These are phyloP conservation scores for Bombycilla garrulus DNA, from an alignment of 2,113 vertebrate species.

Conservation along the genomic window DNA sequence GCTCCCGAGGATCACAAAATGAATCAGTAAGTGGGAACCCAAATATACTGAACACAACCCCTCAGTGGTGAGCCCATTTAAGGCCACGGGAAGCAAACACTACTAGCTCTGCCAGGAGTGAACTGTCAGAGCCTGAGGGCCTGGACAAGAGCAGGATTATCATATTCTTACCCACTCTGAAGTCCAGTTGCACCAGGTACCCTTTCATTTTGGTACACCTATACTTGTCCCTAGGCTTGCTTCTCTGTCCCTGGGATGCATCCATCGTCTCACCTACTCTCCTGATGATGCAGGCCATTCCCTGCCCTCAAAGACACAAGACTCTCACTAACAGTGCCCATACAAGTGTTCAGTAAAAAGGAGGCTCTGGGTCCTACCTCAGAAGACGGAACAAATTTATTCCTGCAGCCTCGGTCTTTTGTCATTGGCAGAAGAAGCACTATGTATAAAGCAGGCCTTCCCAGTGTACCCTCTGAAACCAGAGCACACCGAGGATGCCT, in stretches of 20 bases:
- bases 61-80: neutral
- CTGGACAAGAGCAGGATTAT: neutral
- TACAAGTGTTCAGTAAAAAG: neutral
- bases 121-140: neutral
- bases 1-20: neutral
- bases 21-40: neutral
- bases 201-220: neutral
- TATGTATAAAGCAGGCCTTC: neutral
- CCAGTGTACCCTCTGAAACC: neutral
- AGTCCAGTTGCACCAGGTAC: neutral
- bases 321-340: neutral
- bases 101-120: neutral
- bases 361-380: neutral
- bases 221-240: neutral
- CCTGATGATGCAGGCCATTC: neutral
- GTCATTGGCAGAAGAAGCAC: neutral
- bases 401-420: neutral
- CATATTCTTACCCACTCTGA: neutral
- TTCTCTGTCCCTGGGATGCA: neutral
- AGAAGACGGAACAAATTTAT: neutral
- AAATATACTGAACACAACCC: neutral
- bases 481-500: neutral
- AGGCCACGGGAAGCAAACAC: neutral
- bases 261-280: no score
- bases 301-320: neutral